Conservation (phyloP, 2,888 invertebrate species). For the Brenthis hecate region DNA sequence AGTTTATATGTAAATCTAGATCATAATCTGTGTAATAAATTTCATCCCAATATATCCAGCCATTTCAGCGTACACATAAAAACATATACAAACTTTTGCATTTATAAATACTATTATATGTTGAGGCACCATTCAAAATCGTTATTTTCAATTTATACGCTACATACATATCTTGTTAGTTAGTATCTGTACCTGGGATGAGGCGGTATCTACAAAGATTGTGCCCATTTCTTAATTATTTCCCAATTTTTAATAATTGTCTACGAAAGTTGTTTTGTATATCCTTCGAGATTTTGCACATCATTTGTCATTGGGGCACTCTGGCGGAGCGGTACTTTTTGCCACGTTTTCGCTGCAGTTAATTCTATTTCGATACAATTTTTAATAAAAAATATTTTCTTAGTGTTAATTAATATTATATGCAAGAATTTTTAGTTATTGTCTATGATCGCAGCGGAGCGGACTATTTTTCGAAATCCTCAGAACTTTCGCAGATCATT, state of each 20-base stretch:
- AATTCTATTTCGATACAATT: background rate
- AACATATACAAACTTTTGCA: too few relatives aligned
- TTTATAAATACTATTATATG: too few relatives aligned
- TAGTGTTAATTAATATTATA: conserved; percentile 16
- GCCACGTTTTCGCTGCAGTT: conserved; percentile 1
- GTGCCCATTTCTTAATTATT: conserved; percentile 53
- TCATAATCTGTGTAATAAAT: too few relatives aligned
- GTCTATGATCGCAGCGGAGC: conserved; percentile 58
- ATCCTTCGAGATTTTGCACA: conserved; percentile 3
- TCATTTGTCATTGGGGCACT: conserved; percentile 18
- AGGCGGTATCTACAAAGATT: conserved; percentile 36
- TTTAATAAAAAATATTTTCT: background rate
- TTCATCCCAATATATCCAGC: too few relatives aligned
- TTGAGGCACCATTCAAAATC: too few relatives aligned
- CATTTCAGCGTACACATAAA: too few relatives aligned
- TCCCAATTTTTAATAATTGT: conserved; percentile 66
- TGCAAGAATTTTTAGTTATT: conserved; percentile 55
- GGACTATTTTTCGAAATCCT: conserved; percentile 67
- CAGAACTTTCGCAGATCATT: conserved; percentile 60
- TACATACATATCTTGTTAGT: too few relatives aligned
- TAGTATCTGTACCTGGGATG: background rate
- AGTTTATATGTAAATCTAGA: too few relatives aligned
- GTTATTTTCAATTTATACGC: too few relatives aligned
- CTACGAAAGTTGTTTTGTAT: conserved; percentile 43
- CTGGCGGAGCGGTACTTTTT: conserved; percentile 17